phyloP scores from a whole-genome alignment of 2,113 vertebrate species.

The Gallinago undulata region DNA sequence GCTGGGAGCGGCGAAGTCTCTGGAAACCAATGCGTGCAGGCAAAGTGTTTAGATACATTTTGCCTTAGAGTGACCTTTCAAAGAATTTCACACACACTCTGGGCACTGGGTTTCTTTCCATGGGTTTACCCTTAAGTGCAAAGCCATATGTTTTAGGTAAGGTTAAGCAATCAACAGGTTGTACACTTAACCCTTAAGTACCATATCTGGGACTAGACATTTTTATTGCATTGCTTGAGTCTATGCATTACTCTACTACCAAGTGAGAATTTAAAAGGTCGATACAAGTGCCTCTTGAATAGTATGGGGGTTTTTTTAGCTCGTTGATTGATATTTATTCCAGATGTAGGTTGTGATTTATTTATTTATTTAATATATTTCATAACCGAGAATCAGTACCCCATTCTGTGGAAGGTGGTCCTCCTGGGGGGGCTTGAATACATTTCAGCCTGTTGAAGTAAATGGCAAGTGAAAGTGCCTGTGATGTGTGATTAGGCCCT shows the following conservation, averaged over 20 bases:
- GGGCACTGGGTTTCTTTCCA: not conserved
- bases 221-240: not conserved
- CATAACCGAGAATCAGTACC: not conserved
- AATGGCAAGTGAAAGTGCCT: not conserved
- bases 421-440: not conserved
- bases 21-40: not conserved
- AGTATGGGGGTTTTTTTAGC: not conserved
- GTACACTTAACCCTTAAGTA: constrained; percentile 54
- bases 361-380: constrained; percentile 10
- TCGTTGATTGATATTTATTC: constrained; percentile 33
- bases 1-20: not conserved
- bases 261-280: constrained; percentile 27
- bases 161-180: constrained; percentile 49
- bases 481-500: not conserved
- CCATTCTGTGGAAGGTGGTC: not conserved
- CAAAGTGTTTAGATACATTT: not conserved
- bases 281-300: not conserved
- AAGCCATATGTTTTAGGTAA: constrained; percentile 62
- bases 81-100: constrained; percentile 45
- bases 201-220: not conserved
- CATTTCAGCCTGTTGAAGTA: not conserved
- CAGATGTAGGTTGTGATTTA: not conserved
- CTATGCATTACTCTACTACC: not conserved
- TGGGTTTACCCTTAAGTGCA: constrained; percentile 59
- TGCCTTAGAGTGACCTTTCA: constrained; percentile 47